phyloP scores from a whole-genome alignment of 2,113 vertebrate species.

The Mixornis gularis region DNA sequence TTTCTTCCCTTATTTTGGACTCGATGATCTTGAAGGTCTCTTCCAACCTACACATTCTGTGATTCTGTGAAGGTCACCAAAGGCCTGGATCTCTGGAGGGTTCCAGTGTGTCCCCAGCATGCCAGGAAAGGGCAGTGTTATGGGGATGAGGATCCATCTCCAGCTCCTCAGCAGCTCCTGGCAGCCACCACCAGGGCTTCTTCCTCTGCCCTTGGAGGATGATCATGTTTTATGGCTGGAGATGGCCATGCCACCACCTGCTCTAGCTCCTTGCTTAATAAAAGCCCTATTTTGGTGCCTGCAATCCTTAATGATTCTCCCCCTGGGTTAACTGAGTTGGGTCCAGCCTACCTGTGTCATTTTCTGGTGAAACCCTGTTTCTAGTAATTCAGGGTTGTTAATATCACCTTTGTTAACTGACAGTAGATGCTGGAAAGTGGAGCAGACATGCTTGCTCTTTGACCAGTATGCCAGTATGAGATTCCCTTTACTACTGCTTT shows the following conservation, averaged over 20 bases:
- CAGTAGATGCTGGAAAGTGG: not conserved
- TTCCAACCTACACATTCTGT: no score
- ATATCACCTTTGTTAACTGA: not conserved
- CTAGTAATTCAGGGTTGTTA: not conserved
- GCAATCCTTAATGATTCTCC: not conserved
- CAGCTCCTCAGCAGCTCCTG: not conserved
- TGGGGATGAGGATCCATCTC: not conserved
- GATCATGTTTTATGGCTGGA: not conserved
- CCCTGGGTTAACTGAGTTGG: not conserved
- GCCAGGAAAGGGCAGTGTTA: not conserved
- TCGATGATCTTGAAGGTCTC: no score
- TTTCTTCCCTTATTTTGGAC: no score
- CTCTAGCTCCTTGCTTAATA: not conserved
- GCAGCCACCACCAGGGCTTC: fast-evolving
- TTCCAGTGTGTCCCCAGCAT: not conserved
- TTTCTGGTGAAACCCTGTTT: not conserved
- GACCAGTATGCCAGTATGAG: not conserved
- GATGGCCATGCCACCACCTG: not conserved
- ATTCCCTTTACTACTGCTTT: not conserved
- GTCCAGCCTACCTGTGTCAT: fast-evolving
- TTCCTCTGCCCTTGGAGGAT: not conserved
- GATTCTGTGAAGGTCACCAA: not conserved
- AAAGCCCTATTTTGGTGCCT: not conserved
- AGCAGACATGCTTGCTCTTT: not conserved
- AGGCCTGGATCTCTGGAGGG: not conserved